Conservation (phyloP, 2,888 invertebrate species). For the Operophtera brumata region DNA sequence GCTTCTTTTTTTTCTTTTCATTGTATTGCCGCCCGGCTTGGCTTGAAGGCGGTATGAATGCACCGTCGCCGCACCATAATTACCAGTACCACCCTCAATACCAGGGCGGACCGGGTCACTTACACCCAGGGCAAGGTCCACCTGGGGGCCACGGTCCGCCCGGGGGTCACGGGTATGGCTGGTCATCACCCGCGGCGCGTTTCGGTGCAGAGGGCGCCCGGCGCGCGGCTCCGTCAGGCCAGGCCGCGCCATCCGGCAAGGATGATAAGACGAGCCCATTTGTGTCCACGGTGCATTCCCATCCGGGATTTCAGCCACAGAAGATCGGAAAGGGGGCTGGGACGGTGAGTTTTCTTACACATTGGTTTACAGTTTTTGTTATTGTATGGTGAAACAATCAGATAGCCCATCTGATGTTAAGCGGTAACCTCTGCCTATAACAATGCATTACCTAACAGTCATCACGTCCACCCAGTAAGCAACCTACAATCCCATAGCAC, state of each 20-base stretch:
- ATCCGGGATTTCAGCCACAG: conserved; percentile 95
- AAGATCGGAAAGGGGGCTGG: conserved; percentile 90
- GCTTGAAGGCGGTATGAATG: conserved; percentile 81
- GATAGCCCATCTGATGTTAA: too few relatives aligned
- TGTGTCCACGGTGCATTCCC: conserved; percentile 92
- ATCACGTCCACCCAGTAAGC: too few relatives aligned
- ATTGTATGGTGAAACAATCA: too few relatives aligned
- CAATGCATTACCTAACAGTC: too few relatives aligned
- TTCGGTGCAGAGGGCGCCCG: conserved; percentile 77
- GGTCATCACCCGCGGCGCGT: conserved; percentile 63
- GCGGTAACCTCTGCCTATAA: too few relatives aligned
- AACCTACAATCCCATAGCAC: too few relatives aligned
- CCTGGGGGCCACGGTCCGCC: conserved; percentile 45
- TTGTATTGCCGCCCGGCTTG: conserved; percentile 79
- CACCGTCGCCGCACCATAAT: conserved; percentile 78
- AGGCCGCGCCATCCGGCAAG: conserved; percentile 54
- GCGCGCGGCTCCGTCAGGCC: conserved; percentile 51
- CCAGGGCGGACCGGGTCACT: conserved; percentile 61
- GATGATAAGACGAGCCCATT: conserved; percentile 91
- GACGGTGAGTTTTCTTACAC: conserved; percentile 63
- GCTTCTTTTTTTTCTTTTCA: conserved; percentile 80
- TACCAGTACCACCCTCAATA: conserved; percentile 79
- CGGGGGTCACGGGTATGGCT: conserved; percentile 39
- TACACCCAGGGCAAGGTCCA: conserved; percentile 44
- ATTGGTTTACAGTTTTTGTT: background rate